Percentiles rank a stretch among this genome's conserved stretches.
Evolutionary conservation across 2,888 invertebrate species (phyloP).

Genomic region (Pyrgus malvae): DNA sequence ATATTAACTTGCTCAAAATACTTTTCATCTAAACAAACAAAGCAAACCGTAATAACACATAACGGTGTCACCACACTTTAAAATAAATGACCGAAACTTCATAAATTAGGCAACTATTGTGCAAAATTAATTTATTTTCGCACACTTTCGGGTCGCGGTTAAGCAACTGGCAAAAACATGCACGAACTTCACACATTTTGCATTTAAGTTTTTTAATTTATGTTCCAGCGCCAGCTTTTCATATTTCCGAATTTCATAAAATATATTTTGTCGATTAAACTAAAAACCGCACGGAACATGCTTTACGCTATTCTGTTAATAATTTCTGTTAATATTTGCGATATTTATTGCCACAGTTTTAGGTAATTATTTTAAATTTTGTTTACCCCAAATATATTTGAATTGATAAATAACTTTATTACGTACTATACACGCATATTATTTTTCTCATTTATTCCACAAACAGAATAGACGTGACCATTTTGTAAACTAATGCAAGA

Average conservation of each 20-base stretch:
- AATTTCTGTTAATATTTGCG: background rate
- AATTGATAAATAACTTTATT: too few relatives aligned
- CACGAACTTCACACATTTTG: conserved; percentile 30
- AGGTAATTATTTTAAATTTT: background rate
- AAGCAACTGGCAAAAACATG: conserved; percentile 28
- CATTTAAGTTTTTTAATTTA: conserved; percentile 32
- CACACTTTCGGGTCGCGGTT: conserved; percentile 20
- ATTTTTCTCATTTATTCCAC: too few relatives aligned
- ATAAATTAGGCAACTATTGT: conserved; percentile 18
- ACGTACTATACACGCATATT: too few relatives aligned
- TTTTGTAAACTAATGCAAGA: too few relatives aligned
- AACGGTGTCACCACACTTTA: too few relatives aligned
- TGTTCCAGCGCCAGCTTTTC: conserved; percentile 7
- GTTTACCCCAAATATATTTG: too few relatives aligned
- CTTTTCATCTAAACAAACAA: background rate
- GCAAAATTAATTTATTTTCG: conserved; percentile 25
- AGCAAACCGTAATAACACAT: too few relatives aligned
- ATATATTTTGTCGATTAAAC: conserved; percentile 10
- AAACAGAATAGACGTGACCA: too few relatives aligned
- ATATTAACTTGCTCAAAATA: too few relatives aligned
- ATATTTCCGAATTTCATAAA: conserved; percentile 17
- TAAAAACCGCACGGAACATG: conserved; percentile 5
- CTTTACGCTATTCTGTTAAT: background rate
- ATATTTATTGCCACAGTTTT: background rate
- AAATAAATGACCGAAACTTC: conserved; percentile 5